A percentile compares a stretch with the other conserved stretches of the same genome.
phyloP scores from a whole-genome alignment of 2,797 vertebrate genomes.

The Miopithecus talapoin region DNA sequence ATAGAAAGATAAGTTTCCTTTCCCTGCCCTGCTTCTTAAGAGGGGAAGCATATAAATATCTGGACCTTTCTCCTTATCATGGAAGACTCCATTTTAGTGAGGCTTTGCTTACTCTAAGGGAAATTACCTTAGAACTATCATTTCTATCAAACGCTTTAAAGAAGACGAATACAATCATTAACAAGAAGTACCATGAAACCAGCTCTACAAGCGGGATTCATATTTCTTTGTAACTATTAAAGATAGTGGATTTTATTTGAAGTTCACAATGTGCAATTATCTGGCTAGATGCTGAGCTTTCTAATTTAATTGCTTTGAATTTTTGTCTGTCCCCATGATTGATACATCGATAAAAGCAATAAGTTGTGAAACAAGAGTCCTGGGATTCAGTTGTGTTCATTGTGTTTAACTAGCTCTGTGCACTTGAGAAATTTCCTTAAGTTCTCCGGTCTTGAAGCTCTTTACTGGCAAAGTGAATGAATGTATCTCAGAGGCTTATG shows the following conservation, averaged over 20 bases:
- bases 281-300: background rate
- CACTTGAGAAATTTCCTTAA: background rate
- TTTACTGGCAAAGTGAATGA: background rate
- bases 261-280: background rate
- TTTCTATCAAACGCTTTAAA: background rate
- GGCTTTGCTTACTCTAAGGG: background rate
- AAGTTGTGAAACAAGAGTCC: background rate
- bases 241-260: background rate
- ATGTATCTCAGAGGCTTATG: background rate
- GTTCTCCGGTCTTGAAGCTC: background rate
- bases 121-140: background rate
- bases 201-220: background rate
- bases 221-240: background rate
- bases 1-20: background rate
- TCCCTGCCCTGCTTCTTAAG: background rate
- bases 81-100: background rate
- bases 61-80: background rate
- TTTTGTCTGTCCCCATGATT: background rate
- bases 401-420: background rate
- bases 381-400: background rate
- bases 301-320: background rate
- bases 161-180: background rate
- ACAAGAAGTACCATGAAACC: background rate
- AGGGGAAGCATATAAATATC: background rate
- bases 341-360: background rate